phyloP scores from a whole-genome alignment of 2,797 vertebrate genomes.

The Cossypha niveicapilla region DNA sequence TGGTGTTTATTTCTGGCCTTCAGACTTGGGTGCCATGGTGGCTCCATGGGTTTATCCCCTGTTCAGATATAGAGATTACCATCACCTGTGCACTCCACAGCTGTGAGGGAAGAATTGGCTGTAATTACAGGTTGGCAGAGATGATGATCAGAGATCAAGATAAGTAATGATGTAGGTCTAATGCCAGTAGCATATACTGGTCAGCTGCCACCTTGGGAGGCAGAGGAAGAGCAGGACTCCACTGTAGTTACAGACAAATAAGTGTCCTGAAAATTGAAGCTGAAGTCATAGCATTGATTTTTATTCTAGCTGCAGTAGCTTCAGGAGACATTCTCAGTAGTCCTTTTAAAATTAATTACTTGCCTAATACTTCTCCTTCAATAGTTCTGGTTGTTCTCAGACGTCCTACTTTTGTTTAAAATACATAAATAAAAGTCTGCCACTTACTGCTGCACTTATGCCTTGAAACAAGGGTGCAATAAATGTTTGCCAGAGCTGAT shows the following conservation, averaged over 20 bases:
- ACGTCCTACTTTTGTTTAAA: background rate
- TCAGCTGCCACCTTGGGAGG: background rate
- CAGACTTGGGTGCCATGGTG: background rate
- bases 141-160: background rate
- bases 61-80: background rate
- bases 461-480: background rate
- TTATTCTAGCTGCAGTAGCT: background rate
- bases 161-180: background rate
- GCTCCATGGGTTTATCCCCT: background rate
- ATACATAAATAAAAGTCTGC: background rate
- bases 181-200: background rate
- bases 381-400: background rate
- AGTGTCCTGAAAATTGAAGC: background rate
- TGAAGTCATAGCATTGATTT: background rate
- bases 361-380: background rate
- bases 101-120: background rate
- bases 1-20: background rate
- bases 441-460: background rate
- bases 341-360: background rate
- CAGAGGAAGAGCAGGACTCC: background rate
- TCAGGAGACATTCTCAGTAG: background rate
- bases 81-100: background rate
- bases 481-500: background rate
- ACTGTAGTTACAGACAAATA: background rate
- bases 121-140: slow-evolving; percentile 19